Percentiles rank a stretch among this genome's conserved stretches.
Evolutionary conservation across 2,888 invertebrate genomes (phyloP).

Genomic region (Yponomeuta cagnagella): DNA sequence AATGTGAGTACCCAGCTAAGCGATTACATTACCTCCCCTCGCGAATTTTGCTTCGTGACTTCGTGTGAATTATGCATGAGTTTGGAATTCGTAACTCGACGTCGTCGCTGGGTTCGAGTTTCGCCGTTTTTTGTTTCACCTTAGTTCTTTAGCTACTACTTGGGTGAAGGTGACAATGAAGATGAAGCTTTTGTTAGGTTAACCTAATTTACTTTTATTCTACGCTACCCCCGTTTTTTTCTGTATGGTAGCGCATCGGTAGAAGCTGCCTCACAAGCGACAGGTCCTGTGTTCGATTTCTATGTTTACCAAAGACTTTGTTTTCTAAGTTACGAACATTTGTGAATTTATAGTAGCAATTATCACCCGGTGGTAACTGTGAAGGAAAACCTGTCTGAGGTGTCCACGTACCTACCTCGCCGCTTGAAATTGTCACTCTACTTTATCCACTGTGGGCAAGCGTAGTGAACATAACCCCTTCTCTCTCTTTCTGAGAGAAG

Average conservation of each 20-base stretch:
- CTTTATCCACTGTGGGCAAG: too few species aligned
- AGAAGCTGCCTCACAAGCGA: too few species aligned
- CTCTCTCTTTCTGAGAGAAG: too few species aligned
- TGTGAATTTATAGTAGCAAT: too few species aligned
- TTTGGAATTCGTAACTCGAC: constrained; percentile 8
- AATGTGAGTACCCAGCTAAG: constrained; percentile 75
- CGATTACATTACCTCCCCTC: constrained; percentile 27
- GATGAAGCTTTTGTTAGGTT: neutral
- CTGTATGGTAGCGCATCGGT: neutral
- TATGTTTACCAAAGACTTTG: too few species aligned
- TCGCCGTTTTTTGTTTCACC: neutral
- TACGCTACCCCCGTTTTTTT: neutral
- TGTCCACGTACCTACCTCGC: too few species aligned
- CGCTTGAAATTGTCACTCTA: too few species aligned
- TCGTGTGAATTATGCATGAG: constrained; percentile 24
- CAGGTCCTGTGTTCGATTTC: neutral
- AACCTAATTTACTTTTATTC: neutral
- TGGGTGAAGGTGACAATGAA: neutral
- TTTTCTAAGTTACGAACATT: too few species aligned
- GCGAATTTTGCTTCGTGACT: constrained; percentile 29
- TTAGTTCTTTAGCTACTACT: neutral
- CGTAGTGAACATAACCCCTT: too few species aligned
- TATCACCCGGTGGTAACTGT: too few species aligned
- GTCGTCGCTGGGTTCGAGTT: neutral
- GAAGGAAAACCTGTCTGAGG: too few species aligned